A percentile compares a stretch with the other conserved stretches of the same genome.
These are phyloP conservation scores for Yponomeuta plumbellus DNA, from an alignment of 2,888 invertebrate genomes.

Conservation along the genomic window DNA sequence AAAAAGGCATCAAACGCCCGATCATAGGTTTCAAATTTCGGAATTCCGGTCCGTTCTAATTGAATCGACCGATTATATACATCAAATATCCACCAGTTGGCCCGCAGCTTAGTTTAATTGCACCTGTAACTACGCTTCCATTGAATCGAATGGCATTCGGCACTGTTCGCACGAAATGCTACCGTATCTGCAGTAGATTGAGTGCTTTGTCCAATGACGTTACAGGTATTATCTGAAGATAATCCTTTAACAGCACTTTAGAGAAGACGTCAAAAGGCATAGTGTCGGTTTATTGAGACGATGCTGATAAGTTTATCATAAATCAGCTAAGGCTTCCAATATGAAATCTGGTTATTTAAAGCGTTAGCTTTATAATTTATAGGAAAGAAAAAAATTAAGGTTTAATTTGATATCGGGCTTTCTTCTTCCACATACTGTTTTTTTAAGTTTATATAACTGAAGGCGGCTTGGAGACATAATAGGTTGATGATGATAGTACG, in stretches of 20 bases:
- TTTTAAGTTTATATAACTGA: no score
- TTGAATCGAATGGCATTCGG: not conserved
- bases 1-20: not conserved
- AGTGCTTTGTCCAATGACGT: not conserved
- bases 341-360: no score
- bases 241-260: not conserved
- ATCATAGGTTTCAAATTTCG: not conserved
- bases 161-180: not conserved
- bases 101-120: not conserved
- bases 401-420: no score
- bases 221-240: not conserved
- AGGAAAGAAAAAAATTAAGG: no score
- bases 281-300: not conserved
- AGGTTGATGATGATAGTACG: no score
- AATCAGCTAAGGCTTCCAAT: no score
- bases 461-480: no score
- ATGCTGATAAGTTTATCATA: not conserved
- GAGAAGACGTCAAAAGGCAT: not conserved
- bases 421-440: no score
- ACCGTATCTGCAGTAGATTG: not conserved
- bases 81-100: not conserved
- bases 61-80: not conserved
- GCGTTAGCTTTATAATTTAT: no score
- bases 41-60: not conserved
- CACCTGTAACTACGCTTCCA: not conserved